These are phyloP conservation scores for Spheniscus mendiculus DNA, from an alignment of 2,113 vertebrate species.

Conservation along the genomic window DNA sequence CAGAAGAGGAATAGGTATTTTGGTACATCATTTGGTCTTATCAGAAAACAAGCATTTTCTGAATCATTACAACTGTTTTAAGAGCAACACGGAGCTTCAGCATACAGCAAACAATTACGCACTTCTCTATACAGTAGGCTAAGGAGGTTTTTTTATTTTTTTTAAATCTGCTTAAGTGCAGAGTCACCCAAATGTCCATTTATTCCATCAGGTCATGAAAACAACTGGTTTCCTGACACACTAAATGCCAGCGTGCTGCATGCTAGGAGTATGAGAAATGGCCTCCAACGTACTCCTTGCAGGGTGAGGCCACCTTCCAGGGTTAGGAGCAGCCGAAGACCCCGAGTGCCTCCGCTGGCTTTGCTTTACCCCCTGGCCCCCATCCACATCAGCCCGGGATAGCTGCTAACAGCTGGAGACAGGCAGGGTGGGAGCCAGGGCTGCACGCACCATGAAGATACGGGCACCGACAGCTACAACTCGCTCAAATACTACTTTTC, in stretches of 20 bases:
- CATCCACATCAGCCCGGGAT: background rate
- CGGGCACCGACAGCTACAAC: background rate
- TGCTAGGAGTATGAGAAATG: background rate
- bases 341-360: background rate
- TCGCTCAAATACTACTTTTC: background rate
- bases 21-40: no score
- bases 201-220: background rate
- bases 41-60: background rate
- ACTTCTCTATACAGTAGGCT: no score
- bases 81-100: background rate
- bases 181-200: background rate
- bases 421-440: background rate
- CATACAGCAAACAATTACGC: no score
- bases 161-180: background rate
- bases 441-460: rapidly evolving
- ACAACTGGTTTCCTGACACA: background rate
- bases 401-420: background rate
- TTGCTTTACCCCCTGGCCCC: background rate
- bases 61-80: background rate
- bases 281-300: background rate
- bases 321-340: background rate
- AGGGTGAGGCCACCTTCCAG: background rate
- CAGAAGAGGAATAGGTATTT: background rate
- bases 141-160: background rate
- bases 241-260: background rate